A percentile compares a stretch with the other conserved stretches of the same genome.
Conservation (phyloP, 1,140 invertebrate species). For the Ladona fulva region DNA sequence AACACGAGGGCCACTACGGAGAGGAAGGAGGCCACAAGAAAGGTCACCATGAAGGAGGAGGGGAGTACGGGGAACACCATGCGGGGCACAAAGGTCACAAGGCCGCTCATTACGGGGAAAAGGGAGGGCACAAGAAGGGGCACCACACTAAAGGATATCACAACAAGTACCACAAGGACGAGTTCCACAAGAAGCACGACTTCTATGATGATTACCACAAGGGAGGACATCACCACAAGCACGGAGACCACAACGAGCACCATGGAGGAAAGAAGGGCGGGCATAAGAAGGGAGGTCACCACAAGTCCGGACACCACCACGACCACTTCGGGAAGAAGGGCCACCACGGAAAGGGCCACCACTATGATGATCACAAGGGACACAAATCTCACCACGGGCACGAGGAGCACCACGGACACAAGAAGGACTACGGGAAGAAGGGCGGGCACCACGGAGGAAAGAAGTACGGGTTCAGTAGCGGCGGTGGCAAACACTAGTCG, state of each 20-base stretch:
- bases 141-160: slow-evolving; percentile 20
- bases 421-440: slow-evolving; percentile 56
- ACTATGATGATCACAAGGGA: slow-evolving; percentile 65
- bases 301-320: slow-evolving; percentile 58
- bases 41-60: slow-evolving; percentile 58
- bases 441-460: slow-evolving; percentile 52
- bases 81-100: slow-evolving; percentile 42
- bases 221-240: slow-evolving; percentile 56
- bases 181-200: slow-evolving; percentile 73
- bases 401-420: slow-evolving; percentile 53
- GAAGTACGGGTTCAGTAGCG: slow-evolving; percentile 40
- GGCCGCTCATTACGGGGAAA: slow-evolving; percentile 5
- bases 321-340: slow-evolving; percentile 65
- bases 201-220: slow-evolving; percentile 75
- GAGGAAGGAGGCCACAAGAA: slow-evolving; percentile 66
- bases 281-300: slow-evolving; percentile 59
- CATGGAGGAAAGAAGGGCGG: slow-evolving; percentile 58
- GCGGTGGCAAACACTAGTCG: neutral
- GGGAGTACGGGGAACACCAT: slow-evolving; percentile 57
- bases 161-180: slow-evolving; percentile 64
- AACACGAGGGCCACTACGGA: slow-evolving; percentile 58
- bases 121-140: slow-evolving; percentile 16
- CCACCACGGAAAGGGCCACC: slow-evolving; percentile 60
- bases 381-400: slow-evolving; percentile 59
- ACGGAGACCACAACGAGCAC: slow-evolving; percentile 57